Evolutionary conservation across 1,140 invertebrate species (phyloP).

Genomic region (Drosophila sulfurigaster): DNA sequence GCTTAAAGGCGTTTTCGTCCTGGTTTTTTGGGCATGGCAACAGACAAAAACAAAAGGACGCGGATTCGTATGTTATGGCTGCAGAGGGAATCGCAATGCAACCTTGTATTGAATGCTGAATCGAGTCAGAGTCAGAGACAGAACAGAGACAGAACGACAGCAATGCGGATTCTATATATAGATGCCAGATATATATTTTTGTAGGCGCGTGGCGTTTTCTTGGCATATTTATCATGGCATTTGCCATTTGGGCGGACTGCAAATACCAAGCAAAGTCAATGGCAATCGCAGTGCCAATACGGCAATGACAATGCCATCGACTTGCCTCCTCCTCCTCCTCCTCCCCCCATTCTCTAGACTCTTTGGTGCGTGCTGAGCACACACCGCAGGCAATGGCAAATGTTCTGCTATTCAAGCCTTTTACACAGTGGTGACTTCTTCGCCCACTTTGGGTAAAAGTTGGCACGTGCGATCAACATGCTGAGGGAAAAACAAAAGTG

Average conservation of each 20-base stretch:
- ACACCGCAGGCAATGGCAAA: constrained; percentile 10
- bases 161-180: constrained; percentile 29
- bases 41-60: background rate
- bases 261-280: constrained; percentile 67
- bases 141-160: background rate
- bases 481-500: constrained; percentile 50
- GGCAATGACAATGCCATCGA: constrained; percentile 7
- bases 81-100: constrained; percentile 23
- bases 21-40: background rate
- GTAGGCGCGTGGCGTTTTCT: constrained; percentile 48
- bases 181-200: background rate
- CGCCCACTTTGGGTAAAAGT: background rate
- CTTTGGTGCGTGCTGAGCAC: constrained; percentile 26
- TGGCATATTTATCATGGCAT: constrained; percentile 64
- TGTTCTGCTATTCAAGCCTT: constrained; percentile 40
- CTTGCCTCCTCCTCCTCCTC: background rate
- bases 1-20: background rate
- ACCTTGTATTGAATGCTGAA: constrained; percentile 15
- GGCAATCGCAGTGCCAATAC: constrained; percentile 34
- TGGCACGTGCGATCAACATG: constrained; percentile 49
- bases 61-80: background rate
- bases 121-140: background rate
- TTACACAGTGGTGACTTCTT: constrained; percentile 8
- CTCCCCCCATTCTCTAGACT: background rate
- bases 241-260: constrained; percentile 42